phyloP scores from a whole-genome alignment of 92 coral and sea anemone genomes.

The Palythoa grandiflora region DNA sequence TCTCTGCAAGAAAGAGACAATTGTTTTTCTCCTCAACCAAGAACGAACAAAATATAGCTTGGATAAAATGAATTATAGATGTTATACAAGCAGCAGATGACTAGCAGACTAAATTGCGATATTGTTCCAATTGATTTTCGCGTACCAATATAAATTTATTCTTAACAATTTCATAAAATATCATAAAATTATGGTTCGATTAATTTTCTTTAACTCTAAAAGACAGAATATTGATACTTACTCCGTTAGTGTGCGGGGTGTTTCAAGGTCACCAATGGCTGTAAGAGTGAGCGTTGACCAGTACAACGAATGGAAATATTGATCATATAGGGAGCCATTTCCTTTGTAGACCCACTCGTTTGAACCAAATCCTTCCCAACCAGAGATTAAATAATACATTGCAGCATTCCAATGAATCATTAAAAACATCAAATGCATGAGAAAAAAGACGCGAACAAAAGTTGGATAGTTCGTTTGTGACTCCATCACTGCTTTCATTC shows the following conservation, averaged over 20 bases:
- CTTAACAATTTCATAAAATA: neutral
- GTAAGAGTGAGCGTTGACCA: constrained; percentile 97
- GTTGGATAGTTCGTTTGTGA: constrained; percentile 93
- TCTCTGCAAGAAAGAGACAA: neutral
- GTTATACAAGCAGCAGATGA: neutral
- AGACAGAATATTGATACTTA: constrained; percentile 53
- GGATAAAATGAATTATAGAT: neutral
- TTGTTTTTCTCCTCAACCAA: neutral
- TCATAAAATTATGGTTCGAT: neutral
- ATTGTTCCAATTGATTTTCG: neutral
- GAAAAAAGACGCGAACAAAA: constrained; percentile 83
- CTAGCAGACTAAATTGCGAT: neutral
- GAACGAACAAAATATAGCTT: neutral
- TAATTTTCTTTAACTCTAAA: neutral
- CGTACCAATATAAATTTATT: neutral
- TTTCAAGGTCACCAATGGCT: constrained; percentile 93
- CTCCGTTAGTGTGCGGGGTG: constrained; percentile 91
- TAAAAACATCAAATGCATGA: constrained; percentile 93
- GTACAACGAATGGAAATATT: constrained; percentile 91
- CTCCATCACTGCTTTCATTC: constrained; percentile 86
- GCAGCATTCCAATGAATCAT: constrained; percentile 98
- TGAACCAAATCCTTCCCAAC: constrained; percentile 95
- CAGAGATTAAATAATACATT: constrained; percentile 81
- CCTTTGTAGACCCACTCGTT: constrained; percentile 94
- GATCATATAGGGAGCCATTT: constrained; percentile 92